Base-by-base conservation (phyloP, 2,797 vertebrate genomes). In the Limnodromus scolopaceus region DNA sequence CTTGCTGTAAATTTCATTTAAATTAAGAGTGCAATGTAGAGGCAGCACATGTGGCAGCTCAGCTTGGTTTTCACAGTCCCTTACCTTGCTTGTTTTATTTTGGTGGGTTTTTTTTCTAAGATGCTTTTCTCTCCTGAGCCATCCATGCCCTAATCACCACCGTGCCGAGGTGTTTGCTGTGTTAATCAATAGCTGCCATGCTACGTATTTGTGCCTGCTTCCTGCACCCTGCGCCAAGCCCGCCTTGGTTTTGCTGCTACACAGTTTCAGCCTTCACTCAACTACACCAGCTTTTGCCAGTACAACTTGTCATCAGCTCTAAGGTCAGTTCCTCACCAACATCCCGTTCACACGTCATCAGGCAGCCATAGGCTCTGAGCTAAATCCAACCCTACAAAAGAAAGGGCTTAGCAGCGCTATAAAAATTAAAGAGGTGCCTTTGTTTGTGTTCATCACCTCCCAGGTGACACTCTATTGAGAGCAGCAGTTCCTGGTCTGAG, bases 341-440 rank as follows among this genome's bases (percentile, higher is more conserved):
- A 81, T 91, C 93, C 93, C 92, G 0, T 95, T 96, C 94, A 92
- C 94, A 93, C 34, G 7, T 96, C 94, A 93, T 93, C 95, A 89
- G 66, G 77, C 71, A 94, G 71, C 93, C 84, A 74, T 58, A 54
- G 86, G 45, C 86, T 92, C 86, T 23, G 3, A 80, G 75, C 75
- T 94, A 93, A 96, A 93, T 83, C 64, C 92, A 93, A 5, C 34
- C 32, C 41, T 87, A 70, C 80, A 87, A 92, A 92, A 91, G 83
- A 77, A 95, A 95, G 75, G 80, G 86, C 68, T 97, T 96, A 92
- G 53, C 71, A 92, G 88, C 13, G 2, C 92, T 87, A 65, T 92
- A 83, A 92, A 94, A 96, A 51, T 78, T 92, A 65, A 94, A 94
- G 81, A 87, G 64, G 36, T 93, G 75, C n/a, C 81, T 92, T 94